Base-by-base conservation (phyloP, 2,797 vertebrate genomes). In the Thaleichthys pacificus region DNA sequence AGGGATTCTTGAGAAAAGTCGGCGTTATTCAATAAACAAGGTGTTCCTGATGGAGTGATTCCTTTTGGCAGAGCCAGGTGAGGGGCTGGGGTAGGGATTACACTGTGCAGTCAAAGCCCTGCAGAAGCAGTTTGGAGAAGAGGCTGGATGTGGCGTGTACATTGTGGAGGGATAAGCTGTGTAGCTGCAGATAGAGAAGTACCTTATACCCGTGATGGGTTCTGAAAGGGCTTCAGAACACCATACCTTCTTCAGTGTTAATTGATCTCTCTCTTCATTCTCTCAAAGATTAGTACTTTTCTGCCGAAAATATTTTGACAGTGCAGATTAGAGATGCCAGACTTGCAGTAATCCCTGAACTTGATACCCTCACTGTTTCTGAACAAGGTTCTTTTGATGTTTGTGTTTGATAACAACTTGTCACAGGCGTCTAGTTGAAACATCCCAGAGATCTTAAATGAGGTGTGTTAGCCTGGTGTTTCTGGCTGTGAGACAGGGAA, bases 1-100 rank as follows among this genome's bases (percentile, higher is more conserved):
- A 75, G 82, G 78, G 86, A 89, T 88, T 90, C 84, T 79, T 81
- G 32, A 77, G 84, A 79, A 80, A 87, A 89, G 86, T 89, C 82
- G 79, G 6, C 82, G 85, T 85, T 85, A 85, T 88, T 89, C 83
- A 77, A 78, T 82, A 84, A 87, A 89, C 84, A 90, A 83, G 83
- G 86, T 86, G 81, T 80, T 85, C 87, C 89, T 91, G 88, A 91
- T 86, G 83, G 87, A 73, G 78, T 84, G 82, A 81, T 86, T 88
- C 88, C 78, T 72, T 85, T 85, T 83, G 84, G 84, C 87, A 86
- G 77, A 88, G 89, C 85, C 87, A 89, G 42, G 89, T 76, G 82
- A 89, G 85, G 47, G 86, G 87, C 9, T 8, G 22, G 61, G 73
- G 72, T 75, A 84, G 77, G 90, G 91, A 91, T 93, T 91, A 92